phyloP scores from a whole-genome alignment of 2,113 vertebrate species.

The Lamprologus tigripictilis region DNA sequence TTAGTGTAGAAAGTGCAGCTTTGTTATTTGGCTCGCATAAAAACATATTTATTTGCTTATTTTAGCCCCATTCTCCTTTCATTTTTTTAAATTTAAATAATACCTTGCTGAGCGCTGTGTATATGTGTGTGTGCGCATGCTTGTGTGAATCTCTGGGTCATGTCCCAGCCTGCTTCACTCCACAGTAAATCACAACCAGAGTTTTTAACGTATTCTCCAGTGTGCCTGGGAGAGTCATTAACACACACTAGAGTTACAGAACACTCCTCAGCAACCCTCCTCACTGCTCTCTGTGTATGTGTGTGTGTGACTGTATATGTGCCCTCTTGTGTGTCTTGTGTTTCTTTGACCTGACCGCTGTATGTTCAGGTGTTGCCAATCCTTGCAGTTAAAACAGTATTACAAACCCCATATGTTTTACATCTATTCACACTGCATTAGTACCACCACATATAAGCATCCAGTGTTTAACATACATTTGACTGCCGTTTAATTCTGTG shows the following conservation, averaged over 20 bases:
- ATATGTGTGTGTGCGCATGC: background rate
- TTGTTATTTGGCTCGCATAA: background rate
- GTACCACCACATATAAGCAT: background rate
- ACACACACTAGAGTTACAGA: conserved; percentile 64
- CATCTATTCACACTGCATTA: background rate
- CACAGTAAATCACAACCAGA: conserved; percentile 63
- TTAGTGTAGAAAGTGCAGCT: background rate
- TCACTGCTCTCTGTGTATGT: background rate
- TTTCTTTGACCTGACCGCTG: background rate
- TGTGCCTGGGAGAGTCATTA: conserved; percentile 68
- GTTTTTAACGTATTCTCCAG: conserved; percentile 64
- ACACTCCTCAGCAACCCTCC: conserved; percentile 46
- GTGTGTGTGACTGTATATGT: background rate
- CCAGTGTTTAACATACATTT: conserved; percentile 51
- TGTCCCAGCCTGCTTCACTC: conserved; percentile 61
- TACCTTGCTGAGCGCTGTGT: background rate
- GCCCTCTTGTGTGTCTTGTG: background rate
- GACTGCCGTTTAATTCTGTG: conserved; percentile 62
- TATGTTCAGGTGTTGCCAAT: conserved; percentile 35
- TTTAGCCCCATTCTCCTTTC: background rate
- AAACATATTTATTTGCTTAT: background rate
- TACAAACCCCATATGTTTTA: background rate
- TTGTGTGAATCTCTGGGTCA: conserved; percentile 49
- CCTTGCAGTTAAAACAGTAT: conserved; percentile 5
- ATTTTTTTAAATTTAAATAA: background rate